Evolutionary conservation across 1,140 invertebrate species (phyloP), one percentile per base, ranked within the genome.

Genomic region (Caligus rogercresseyi): DNA sequence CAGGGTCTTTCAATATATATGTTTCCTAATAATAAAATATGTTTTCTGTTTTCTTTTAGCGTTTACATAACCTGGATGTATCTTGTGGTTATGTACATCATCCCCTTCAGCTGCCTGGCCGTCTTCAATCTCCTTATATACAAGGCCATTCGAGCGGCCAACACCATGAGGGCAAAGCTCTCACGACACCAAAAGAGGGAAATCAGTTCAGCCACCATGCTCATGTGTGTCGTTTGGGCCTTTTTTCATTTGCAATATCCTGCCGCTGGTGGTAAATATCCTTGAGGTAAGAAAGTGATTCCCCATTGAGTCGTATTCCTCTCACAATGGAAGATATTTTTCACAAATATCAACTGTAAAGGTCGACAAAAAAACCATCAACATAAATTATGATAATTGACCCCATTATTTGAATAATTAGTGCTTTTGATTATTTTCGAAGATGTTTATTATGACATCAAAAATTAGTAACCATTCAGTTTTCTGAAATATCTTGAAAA

Each of bases 81-180:
- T 64, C 67, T 76, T 1, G 63, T 74, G 0, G 67, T 76, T 3
- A 75, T 76, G 73, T 75, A 74, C 64, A 69, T 76, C 51, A 70
- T 77, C 52, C 76, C 76, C 2, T 68, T 77, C 4, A 64, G 68
- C 11, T 66, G 72, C 0, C 67, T 77, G n/a, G 68, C 71, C 3
- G 66, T 74, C 1, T 67, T 77, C 23, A 77, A 77, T 60, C 26
- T 60, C 7, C 57, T 20, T 7, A 60, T 43, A 61, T 68, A 20
- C 72, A 73, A 0, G 72, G 20, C 23, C 60, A 64, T 77, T 0
- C 71, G 72, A 59, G 80, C 82, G 67, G 87, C 89, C 3, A 90
- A 89, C 70, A 75, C 79, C 19, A 87, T 90, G 70, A 78, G 89
- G 0, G 84, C 86, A 66, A 78, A 84, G 0, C 74, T 92, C 0